Percentiles rank a stretch among this genome's conserved stretches.
Evolutionary conservation across 2,797 vertebrate species (phyloP).

Genomic region (Vultur gryphus): DNA sequence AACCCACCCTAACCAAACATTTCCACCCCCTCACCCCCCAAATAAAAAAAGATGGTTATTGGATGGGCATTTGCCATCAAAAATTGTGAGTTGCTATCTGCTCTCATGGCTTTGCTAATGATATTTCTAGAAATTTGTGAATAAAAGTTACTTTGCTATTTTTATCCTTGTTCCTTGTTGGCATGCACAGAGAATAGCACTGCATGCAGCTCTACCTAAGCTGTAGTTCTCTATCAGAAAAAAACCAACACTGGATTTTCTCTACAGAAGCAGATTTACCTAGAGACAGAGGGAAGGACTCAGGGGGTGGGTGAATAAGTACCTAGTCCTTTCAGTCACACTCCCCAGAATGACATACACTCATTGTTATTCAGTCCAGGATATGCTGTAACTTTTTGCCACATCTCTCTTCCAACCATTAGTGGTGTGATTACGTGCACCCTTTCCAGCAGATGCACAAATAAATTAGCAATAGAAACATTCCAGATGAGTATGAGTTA

Average conservation of each 20-base stretch:
- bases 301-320: neutral
- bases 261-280: neutral
- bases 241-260: neutral
- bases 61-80: neutral
- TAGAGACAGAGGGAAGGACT: neutral
- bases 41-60: neutral
- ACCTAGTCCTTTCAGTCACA: accelerated
- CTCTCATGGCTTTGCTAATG: neutral
- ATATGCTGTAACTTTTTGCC: neutral
- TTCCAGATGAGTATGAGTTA: neutral
- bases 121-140: neutral
- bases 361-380: neutral
- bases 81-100: neutral
- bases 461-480: neutral
- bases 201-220: neutral
- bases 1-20: accelerated
- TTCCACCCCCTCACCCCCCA: accelerated
- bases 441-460: neutral
- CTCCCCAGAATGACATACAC: accelerated
- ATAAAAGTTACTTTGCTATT: neutral
- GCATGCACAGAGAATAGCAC: neutral
- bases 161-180: neutral
- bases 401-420: neutral
- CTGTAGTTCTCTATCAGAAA: neutral
- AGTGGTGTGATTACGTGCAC: accelerated